phyloP scores from a whole-genome alignment of 2,113 vertebrate species.

The Carassius gibelio region DNA sequence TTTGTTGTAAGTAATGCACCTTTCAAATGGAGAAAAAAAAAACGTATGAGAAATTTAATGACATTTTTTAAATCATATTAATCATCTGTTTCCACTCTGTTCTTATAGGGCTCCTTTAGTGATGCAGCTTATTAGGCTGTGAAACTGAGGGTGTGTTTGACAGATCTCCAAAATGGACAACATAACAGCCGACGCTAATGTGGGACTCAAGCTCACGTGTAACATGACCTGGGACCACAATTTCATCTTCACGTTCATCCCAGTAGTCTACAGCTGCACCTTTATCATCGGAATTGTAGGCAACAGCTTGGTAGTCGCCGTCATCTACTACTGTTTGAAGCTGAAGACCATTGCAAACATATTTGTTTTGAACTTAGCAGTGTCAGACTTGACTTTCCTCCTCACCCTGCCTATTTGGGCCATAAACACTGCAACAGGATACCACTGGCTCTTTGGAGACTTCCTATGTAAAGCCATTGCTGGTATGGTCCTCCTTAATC shows the following conservation, averaged over 20 bases:
- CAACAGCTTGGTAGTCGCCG: slow-evolving; percentile 91
- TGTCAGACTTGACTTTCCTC: slow-evolving; percentile 92
- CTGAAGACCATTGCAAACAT: slow-evolving; percentile 92
- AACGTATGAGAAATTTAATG: too few relatives aligned
- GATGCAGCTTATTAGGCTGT: background rate
- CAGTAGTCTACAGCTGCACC: slow-evolving; percentile 54
- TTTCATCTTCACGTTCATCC: slow-evolving; percentile 53
- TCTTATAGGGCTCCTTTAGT: background rate
- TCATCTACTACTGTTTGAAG: slow-evolving; percentile 95
- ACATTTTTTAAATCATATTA: background rate
- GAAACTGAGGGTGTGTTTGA: background rate
- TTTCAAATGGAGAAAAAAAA: background rate
- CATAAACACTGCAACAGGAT: slow-evolving; percentile 84
- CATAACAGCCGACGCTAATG: background rate
- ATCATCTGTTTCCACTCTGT: background rate
- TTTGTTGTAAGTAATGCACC: slow-evolving; percentile 14
- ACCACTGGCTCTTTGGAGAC: slow-evolving; percentile 90
- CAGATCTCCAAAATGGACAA: slow-evolving; percentile 47
- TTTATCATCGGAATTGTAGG: slow-evolving; percentile 77
- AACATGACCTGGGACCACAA: slow-evolving; percentile 47
- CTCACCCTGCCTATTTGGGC: slow-evolving; percentile 95
- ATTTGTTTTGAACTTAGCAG: slow-evolving; percentile 91
- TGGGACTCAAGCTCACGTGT: slow-evolving; percentile 32
- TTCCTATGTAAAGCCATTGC: slow-evolving; percentile 89
- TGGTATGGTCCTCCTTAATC: slow-evolving; percentile 85